phyloP scores from a whole-genome alignment of 2,113 vertebrate genomes.

The Morone chrysops region DNA sequence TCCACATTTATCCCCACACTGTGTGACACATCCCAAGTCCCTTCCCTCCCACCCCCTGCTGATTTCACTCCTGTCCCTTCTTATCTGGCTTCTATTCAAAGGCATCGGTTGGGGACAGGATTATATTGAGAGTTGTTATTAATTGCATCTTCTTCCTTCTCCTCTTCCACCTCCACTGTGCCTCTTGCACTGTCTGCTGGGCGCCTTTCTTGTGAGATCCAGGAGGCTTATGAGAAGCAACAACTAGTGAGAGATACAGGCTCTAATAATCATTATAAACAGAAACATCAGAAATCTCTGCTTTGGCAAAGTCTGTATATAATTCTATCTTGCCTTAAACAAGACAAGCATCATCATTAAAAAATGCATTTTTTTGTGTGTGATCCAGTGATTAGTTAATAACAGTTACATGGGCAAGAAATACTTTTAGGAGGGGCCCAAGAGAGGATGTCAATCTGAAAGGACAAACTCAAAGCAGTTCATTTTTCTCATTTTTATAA shows the following conservation, averaged over 20 bases:
- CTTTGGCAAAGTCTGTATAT: background rate
- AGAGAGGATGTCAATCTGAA: background rate
- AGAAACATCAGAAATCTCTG: constrained; percentile 19
- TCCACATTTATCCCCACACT: constrained; percentile 68
- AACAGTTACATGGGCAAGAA: background rate
- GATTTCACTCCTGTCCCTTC: constrained; percentile 73
- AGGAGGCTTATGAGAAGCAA: constrained; percentile 45
- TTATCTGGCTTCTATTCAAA: constrained; percentile 77
- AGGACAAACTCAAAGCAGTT: background rate
- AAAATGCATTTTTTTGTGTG: background rate
- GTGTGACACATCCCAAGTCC: constrained; percentile 47
- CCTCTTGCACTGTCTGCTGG: constrained; percentile 61
- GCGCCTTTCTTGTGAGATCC: constrained; percentile 55
- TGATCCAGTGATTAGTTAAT: constrained; percentile 7
- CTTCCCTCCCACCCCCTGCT: constrained; percentile 33
- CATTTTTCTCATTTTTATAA: constrained; percentile 9
- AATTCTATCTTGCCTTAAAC: background rate
- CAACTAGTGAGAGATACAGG: constrained; percentile 19
- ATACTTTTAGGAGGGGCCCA: background rate
- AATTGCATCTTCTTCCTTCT: constrained; percentile 71
- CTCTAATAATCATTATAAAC: constrained; percentile 50
- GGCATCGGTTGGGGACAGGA: constrained; percentile 75
- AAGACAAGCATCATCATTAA: background rate
- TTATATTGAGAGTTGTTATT: constrained; percentile 80
- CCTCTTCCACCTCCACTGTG: constrained; percentile 55